Percentiles rank a stretch among this genome's conserved stretches.
Evolutionary conservation across 1,140 invertebrate species (phyloP).

Genomic region (Telenomus remus): DNA sequence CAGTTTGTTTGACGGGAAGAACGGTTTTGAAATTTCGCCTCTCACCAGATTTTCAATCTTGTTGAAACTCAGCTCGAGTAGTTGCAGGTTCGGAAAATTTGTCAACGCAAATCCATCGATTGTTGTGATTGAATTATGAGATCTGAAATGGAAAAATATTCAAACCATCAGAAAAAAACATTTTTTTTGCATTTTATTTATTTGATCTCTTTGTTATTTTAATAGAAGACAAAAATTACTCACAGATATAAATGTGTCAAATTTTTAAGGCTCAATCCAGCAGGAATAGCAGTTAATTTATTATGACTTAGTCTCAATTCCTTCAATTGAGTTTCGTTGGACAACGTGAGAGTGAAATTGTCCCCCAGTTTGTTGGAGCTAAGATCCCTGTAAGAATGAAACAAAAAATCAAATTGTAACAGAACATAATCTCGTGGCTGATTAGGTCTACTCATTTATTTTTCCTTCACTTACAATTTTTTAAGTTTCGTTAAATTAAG

Average conservation of each 20-base stretch:
- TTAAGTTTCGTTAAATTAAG: slow-evolving; percentile 63
- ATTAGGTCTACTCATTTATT: no score
- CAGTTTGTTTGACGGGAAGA: slow-evolving; percentile 72
- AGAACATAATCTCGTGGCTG: not conserved
- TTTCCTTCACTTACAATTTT: slow-evolving; percentile 62
- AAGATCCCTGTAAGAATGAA: slow-evolving; percentile 63
- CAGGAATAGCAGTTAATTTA: slow-evolving; percentile 66
- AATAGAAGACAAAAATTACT: no score
- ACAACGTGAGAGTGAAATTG: slow-evolving; percentile 68
- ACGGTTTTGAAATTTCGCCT: slow-evolving; percentile 68
- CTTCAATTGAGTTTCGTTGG: slow-evolving; percentile 71
- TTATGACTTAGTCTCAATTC: slow-evolving; percentile 71
- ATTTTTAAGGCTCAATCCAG: slow-evolving; percentile 61
- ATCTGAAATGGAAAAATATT: slow-evolving; percentile 68
- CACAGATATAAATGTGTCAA: slow-evolving; percentile 69
- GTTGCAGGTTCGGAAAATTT: slow-evolving; percentile 77
- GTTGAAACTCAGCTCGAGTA: slow-evolving; percentile 81
- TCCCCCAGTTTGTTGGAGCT: slow-evolving; percentile 69
- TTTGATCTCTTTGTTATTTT: no score
- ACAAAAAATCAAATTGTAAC: slow-evolving; percentile 9
- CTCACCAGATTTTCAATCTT: slow-evolving; percentile 75
- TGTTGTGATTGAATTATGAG: slow-evolving; percentile 80
- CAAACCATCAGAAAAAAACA: slow-evolving; percentile 2
- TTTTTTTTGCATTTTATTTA: no score
- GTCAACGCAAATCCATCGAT: slow-evolving; percentile 79